phyloP scores from a whole-genome alignment of 2,113 vertebrate species.

The Mesocricetus auratus region DNA sequence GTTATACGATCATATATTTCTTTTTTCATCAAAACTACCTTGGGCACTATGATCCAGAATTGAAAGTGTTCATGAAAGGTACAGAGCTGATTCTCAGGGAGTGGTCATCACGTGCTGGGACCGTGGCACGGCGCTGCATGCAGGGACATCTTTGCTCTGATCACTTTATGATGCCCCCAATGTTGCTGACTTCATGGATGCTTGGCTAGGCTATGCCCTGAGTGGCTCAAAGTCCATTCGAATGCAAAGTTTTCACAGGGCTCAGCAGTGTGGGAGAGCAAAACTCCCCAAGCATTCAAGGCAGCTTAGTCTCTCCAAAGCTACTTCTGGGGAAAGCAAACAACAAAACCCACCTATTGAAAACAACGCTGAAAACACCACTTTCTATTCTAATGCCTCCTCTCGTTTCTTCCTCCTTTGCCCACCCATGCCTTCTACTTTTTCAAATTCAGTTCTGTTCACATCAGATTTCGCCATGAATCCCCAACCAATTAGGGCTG shows the following conservation, averaged over 20 bases:
- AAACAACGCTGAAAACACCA: background rate
- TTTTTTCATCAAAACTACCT: background rate
- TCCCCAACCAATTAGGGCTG: background rate
- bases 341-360: background rate
- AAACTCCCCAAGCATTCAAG: constrained; percentile 29
- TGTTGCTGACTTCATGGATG: constrained; percentile 2
- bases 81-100: background rate
- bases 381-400: background rate
- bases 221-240: constrained; percentile 48
- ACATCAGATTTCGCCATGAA: background rate
- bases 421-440: background rate
- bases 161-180: accelerated
- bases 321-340: background rate
- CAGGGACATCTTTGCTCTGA: background rate
- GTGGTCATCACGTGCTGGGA: background rate
- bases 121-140: background rate
- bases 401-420: background rate
- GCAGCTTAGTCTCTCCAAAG: background rate
- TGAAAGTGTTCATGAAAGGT: background rate
- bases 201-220: background rate
- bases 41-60: background rate
- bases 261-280: background rate
- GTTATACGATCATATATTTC: background rate
- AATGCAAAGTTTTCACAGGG: constrained; percentile 5
- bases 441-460: background rate